These are phyloP conservation scores for Pseudochirops corinnae DNA, from an alignment of 2,797 vertebrate genomes.

Conservation along the genomic window DNA sequence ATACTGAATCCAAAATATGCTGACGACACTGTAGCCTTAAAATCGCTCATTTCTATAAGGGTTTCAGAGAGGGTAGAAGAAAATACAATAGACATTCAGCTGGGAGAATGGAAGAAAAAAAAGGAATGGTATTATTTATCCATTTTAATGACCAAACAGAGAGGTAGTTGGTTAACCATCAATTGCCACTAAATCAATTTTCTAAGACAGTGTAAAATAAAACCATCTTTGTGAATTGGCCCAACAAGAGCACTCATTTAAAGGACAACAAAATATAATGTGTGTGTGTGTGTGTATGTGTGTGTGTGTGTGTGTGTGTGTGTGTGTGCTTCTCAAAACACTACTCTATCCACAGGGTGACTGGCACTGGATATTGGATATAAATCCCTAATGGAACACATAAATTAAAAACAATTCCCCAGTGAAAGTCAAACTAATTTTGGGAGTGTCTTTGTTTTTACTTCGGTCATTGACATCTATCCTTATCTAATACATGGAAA, in stretches of 20 bases:
- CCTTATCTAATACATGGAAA: background rate
- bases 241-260: background rate
- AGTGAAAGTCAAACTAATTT: background rate
- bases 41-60: constrained; percentile 9
- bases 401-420: background rate
- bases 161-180: background rate
- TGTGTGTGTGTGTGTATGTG: background rate
- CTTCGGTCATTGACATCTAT: constrained; percentile 4
- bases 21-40: background rate
- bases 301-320: background rate
- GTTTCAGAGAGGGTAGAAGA: background rate
- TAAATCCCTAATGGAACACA: background rate
- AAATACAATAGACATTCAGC: background rate
- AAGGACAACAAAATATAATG: background rate
- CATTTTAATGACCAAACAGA: background rate
- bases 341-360: background rate
- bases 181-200: background rate
- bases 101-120: background rate
- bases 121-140: background rate
- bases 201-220: background rate
- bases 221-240: background rate
- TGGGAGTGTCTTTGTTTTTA: background rate
- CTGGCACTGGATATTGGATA: background rate
- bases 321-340: background rate
- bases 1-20: background rate